These are phyloP conservation scores for Coremacera marginata DNA, from an alignment of 2,888 invertebrate genomes.

Conservation along the genomic window DNA sequence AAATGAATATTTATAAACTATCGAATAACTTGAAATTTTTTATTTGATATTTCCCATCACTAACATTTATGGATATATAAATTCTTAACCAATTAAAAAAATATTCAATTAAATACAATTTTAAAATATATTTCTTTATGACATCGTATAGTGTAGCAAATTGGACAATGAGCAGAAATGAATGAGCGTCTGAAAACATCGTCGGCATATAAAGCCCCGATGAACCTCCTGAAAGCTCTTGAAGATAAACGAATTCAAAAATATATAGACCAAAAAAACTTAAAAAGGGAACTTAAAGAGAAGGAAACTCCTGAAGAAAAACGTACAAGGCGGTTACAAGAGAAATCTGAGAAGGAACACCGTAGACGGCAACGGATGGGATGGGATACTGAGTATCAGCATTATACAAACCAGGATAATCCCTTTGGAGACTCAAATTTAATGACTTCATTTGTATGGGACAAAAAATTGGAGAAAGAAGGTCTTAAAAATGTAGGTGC, in stretches of 20 bases:
- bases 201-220: neutral
- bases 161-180: too few species aligned
- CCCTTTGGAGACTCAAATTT: constrained; percentile 98
- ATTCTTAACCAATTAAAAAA: too few species aligned
- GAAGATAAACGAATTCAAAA: constrained; percentile 79
- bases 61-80: too few species aligned
- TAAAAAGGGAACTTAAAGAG: constrained; percentile 85
- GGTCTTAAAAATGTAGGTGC: constrained; percentile 83
- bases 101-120: too few species aligned
- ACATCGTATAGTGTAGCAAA: too few species aligned
- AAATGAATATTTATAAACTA: too few species aligned
- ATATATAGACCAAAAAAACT: constrained; percentile 75
- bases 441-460: constrained; percentile 96
- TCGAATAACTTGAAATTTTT: too few species aligned
- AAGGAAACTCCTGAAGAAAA: constrained; percentile 97
- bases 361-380: constrained; percentile 93
- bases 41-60: too few species aligned
- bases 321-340: constrained; percentile 82
- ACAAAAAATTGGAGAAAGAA: constrained; percentile 94
- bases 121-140: too few species aligned
- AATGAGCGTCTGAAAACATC: too few species aligned
- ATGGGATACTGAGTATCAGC: constrained; percentile 96
- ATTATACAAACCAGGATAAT: constrained; percentile 98
- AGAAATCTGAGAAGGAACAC: constrained; percentile 92
- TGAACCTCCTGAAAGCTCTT: constrained; percentile 71